Conservation (phyloP, 2,888 invertebrate genomes). For the Lysandra coridon region DNA sequence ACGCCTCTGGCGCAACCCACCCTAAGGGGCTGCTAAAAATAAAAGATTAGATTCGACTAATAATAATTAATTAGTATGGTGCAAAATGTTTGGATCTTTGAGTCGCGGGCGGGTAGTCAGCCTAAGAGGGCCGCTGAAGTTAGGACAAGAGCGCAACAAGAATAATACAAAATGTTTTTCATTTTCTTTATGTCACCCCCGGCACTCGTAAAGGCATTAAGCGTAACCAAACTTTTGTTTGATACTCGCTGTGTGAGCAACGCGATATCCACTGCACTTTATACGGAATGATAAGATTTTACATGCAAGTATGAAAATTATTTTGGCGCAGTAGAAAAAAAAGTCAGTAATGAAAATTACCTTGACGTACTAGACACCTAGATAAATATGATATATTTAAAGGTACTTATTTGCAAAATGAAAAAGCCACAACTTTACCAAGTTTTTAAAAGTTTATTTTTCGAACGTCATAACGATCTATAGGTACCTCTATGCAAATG, state of each 20-base stretch:
- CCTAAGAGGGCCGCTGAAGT: slow-evolving; percentile 71
- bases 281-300: slow-evolving; percentile 37
- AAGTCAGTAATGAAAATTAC: too few species aligned
- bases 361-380: too few species aligned
- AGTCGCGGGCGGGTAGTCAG: slow-evolving; percentile 49
- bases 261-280: slow-evolving; percentile 51
- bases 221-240: slow-evolving; percentile 89
- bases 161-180: slow-evolving; percentile 88
- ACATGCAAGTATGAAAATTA: background rate
- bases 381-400: too few species aligned
- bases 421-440: too few species aligned
- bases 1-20: too few species aligned
- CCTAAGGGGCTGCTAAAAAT: too few species aligned
- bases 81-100: background rate
- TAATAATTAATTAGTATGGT: background rate
- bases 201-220: slow-evolving; percentile 93
- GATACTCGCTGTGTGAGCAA: slow-evolving; percentile 73
- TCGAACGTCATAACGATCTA: too few species aligned
- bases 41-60: background rate
- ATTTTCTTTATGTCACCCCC: slow-evolving; percentile 94
- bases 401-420: too few species aligned
- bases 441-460: too few species aligned
- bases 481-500: too few species aligned
- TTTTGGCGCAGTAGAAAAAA: background rate
- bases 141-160: slow-evolving; percentile 79